A percentile compares a stretch with the other conserved stretches of the same genome.
Conservation (phyloP, 2,113 vertebrate genomes). For the Xerus inauris region DNA sequence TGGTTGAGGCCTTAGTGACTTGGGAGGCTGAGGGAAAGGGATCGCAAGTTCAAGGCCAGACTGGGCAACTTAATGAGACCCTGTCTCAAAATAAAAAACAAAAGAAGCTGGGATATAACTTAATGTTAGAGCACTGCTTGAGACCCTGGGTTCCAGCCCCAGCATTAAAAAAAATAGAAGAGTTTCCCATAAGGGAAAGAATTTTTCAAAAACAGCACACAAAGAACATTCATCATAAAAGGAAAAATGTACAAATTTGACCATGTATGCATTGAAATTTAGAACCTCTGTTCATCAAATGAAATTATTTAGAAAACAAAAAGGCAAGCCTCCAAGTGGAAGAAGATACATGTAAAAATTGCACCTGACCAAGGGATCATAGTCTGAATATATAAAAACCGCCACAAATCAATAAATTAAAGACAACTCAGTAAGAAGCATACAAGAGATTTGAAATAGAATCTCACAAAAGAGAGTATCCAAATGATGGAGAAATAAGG, state of each 20-base stretch:
- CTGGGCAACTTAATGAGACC: not conserved
- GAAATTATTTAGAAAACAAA: not conserved
- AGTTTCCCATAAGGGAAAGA: not conserved
- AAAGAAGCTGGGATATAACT: not conserved
- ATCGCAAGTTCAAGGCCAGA: not conserved
- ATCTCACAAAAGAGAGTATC: not conserved
- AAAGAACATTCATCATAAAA: not conserved
- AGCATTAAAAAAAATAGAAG: not conserved
- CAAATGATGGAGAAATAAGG: not conserved
- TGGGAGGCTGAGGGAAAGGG: not conserved
- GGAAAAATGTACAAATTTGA: not conserved
- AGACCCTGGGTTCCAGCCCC: too few species aligned
- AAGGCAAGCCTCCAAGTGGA: not conserved
- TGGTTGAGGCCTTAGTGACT: not conserved
- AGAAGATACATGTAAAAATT: not conserved
- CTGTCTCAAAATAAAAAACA: not conserved
- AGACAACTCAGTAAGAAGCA: not conserved
- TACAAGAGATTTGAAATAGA: not conserved
- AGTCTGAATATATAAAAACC: not conserved
- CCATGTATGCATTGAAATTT: not conserved
- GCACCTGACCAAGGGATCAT: not conserved
- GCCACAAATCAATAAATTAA: not conserved
- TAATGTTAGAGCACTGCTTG: too few species aligned
- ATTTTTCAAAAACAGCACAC: not conserved
- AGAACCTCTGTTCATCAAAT: not conserved